Conservation (phyloP, 2,888 invertebrate species). For the Mesorhabditis spiculigera region DNA sequence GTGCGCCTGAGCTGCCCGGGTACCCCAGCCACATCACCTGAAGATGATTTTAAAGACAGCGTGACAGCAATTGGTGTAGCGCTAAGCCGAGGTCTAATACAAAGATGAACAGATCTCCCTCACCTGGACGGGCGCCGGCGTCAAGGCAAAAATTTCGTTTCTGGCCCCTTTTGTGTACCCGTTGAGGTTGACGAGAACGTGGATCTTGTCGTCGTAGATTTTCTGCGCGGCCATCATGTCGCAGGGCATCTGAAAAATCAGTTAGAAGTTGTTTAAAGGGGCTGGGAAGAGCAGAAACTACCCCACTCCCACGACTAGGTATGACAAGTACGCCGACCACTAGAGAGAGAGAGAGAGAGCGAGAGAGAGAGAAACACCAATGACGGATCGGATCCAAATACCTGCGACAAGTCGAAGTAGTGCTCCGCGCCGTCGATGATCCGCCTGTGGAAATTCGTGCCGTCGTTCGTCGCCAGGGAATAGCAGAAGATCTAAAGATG, state of each 20-base stretch:
- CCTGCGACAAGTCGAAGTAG: slow-evolving; percentile 84
- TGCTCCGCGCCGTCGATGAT: slow-evolving; percentile 88
- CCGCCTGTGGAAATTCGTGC: slow-evolving; percentile 91
- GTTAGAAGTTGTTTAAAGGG: too few species aligned
- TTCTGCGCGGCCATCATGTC: slow-evolving; percentile 90
- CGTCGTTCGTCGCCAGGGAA: slow-evolving; percentile 90
- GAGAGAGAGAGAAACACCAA: not conserved
- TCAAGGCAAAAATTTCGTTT: slow-evolving; percentile 94
- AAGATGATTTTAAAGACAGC: slow-evolving; percentile 1
- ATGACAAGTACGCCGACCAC: too few species aligned
- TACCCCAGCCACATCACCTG: slow-evolving; percentile 95
- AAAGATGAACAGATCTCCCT: not conserved
- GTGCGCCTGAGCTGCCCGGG: slow-evolving; percentile 94
- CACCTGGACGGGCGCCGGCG: slow-evolving; percentile 91
- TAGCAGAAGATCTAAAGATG: slow-evolving; percentile 63
- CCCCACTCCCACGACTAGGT: not conserved
- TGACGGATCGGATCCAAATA: slow-evolving; percentile 34
- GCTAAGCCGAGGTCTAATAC: not conserved
- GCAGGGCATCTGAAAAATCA: slow-evolving; percentile 69
- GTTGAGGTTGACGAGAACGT: slow-evolving; percentile 97
- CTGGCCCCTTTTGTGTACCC: slow-evolving; percentile 98
- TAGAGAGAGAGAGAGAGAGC: too few species aligned
- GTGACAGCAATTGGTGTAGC: not conserved
- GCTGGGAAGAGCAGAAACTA: too few species aligned
- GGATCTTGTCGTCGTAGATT: slow-evolving; percentile 85